phyloP scores from a whole-genome alignment of 2,888 invertebrate species.

The Ophion ellenae region DNA sequence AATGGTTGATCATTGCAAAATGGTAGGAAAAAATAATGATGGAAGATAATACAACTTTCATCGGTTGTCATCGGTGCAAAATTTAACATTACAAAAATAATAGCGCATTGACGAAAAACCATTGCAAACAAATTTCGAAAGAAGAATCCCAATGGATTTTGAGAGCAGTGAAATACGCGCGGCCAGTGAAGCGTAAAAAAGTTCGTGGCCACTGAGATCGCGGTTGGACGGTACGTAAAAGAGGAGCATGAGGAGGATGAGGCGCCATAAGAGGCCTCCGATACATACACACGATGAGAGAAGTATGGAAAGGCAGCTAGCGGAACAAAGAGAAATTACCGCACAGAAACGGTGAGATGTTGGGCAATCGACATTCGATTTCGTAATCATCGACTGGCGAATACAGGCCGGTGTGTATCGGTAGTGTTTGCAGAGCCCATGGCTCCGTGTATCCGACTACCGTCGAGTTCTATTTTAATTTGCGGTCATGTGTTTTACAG shows the following conservation, averaged over 20 bases:
- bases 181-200: conserved; percentile 10
- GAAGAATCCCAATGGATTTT: conserved; percentile 5
- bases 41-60: too few species aligned
- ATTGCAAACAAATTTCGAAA: conserved; percentile 3
- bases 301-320: conserved; percentile 71
- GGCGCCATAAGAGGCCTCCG: not conserved
- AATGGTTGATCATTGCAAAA: too few species aligned
- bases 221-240: conserved; percentile 4
- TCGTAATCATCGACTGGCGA: conserved; percentile 72
- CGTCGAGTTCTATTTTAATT: conserved; percentile 16
- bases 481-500: conserved; percentile 8
- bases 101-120: not conserved
- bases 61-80: too few species aligned
- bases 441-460: conserved; percentile 1
- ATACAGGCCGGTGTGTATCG: conserved; percentile 49
- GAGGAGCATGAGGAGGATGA: conserved; percentile 28
- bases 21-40: too few species aligned
- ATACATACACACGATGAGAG: conserved; percentile 24
- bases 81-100: too few species aligned
- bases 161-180: not conserved
- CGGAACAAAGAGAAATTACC: conserved; percentile 80
- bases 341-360: conserved; percentile 73
- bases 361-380: conserved; percentile 74
- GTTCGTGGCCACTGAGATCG: conserved; percentile 25
- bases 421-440: conserved; percentile 36